Base-by-base conservation (phyloP, 2,797 vertebrate genomes). In the Fistularia commersonii region DNA sequence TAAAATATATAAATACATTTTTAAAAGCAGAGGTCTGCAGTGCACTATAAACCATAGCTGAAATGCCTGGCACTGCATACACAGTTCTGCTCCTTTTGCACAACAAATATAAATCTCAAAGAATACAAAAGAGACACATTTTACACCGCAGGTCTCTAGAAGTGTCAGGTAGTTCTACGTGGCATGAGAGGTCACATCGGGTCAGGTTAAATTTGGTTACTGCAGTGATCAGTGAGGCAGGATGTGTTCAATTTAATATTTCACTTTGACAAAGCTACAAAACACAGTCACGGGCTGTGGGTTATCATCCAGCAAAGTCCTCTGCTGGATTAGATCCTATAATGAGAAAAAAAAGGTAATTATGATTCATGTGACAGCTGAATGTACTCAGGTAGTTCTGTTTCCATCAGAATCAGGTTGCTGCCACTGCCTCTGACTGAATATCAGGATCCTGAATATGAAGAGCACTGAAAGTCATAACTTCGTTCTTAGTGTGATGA, bases 181-280 rank as follows among this genome's bases (percentile, higher is more conserved):
- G 53, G 64, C 48, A 51, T 23, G 57, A 64, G 48, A 65, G 53
- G 64, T 48, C 51, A 68, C 66, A 78, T 80, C 60, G 45, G 62
- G 68, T 80, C 51, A 72, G 74, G 59, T 78, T 74, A 62, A 75
- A 82, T 82, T 66, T 83, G 80, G 89, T 84, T 76, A 73, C 74
- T 77, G 76, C 76, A 74, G 80, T 80, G 86, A 85, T 89, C 85
- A 78, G 63, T 82, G 81, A 76, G 86, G 83, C 86, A 77, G 63
- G 66, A 81, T 74, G 71, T 82, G 69, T 82, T 89, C 84, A 87
- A 84, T 89, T 88, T 87, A 87, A 88, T 81, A 83, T 87, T 86
- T 85, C 74, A 83, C 81, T 83, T 81, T 75, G 59, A 76, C 72
- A 72, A 61, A 70, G 66, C 66, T 45, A 66, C 32, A 61, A 74